phyloP scores from a whole-genome alignment of 2,797 vertebrate species.

The Characodon lateralis region DNA sequence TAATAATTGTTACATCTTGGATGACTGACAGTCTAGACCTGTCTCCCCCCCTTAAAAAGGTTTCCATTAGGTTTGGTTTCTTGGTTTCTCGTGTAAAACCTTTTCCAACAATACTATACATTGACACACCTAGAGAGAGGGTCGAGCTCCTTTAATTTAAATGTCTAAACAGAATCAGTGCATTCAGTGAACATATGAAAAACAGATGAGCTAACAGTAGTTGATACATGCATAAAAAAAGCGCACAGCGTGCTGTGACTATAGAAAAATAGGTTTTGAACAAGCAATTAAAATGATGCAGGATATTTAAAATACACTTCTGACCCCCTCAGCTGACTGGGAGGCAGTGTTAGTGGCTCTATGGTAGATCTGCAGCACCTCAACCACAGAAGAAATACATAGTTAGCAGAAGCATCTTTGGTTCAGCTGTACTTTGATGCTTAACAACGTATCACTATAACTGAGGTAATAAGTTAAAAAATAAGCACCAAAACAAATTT shows the following conservation, averaged over 20 bases:
- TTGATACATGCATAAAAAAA: conserved; percentile 45
- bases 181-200: conserved; percentile 61
- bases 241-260: conserved; percentile 9
- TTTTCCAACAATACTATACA: background rate
- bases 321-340: conserved; percentile 32
- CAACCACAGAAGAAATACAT: conserved; percentile 32
- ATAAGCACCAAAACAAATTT: conserved; percentile 87
- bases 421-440: conserved; percentile 79
- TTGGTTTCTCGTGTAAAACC: background rate
- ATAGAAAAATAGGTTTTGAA: conserved; percentile 38
- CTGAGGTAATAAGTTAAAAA: conserved; percentile 96
- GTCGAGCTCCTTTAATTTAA: conserved; percentile 63
- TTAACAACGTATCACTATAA: conserved; percentile 66
- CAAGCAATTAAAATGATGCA: conserved; percentile 42
- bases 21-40: background rate
- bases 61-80: background rate
- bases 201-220: conserved; percentile 24
- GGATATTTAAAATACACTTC: conserved; percentile 41
- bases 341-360: conserved; percentile 72
- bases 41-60: background rate
- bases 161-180: conserved; percentile 78
- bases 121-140: background rate
- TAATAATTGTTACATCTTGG: background rate
- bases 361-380: conserved; percentile 16
- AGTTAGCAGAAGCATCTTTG: conserved; percentile 76